Percentiles rank a stretch among this genome's conserved stretches.
Conservation (phyloP, 2,888 invertebrate species). For the Orchesella flavescens region DNA sequence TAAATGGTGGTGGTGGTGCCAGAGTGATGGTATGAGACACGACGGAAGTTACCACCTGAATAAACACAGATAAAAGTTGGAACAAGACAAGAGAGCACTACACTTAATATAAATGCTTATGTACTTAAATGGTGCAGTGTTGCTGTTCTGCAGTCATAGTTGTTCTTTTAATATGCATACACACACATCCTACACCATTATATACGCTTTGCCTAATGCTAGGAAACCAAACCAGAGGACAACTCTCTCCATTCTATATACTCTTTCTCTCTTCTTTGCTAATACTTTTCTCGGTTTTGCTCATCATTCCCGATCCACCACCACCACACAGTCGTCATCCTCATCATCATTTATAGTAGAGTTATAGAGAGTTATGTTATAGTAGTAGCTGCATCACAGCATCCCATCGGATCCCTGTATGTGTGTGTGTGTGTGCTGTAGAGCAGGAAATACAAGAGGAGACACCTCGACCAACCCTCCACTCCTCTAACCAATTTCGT, state of each 20-base stretch:
- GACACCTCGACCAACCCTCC: conserved; percentile 33
- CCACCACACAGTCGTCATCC: conserved; percentile 12
- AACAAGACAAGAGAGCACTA: conserved; percentile 37
- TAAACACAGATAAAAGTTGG: conserved; percentile 72
- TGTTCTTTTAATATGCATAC: too few relatives aligned
- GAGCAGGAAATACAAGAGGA: background rate
- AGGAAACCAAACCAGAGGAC: too few relatives aligned
- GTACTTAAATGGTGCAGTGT: too few relatives aligned
- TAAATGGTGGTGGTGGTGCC: background rate
- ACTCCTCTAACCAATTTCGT: conserved; percentile 11
- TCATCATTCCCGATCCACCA: conserved; percentile 14
- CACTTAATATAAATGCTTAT: too few relatives aligned
- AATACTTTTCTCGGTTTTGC: too few relatives aligned
- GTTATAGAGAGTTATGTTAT: too few relatives aligned
- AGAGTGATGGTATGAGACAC: background rate
- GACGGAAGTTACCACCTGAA: conserved; percentile 70
- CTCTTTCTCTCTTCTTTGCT: background rate
- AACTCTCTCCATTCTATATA: background rate
- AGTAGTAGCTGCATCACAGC: too few relatives aligned
- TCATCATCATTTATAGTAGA: background rate
- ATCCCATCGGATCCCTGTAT: too few relatives aligned
- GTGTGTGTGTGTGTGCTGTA: background rate
- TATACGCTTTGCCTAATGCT: too few relatives aligned
- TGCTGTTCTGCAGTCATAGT: too few relatives aligned
- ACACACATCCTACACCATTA: too few relatives aligned